A percentile compares a stretch with the other conserved stretches of the same genome.
phyloP scores from a whole-genome alignment of 2,888 invertebrate genomes.

The Sinhomidia bicolor region DNA sequence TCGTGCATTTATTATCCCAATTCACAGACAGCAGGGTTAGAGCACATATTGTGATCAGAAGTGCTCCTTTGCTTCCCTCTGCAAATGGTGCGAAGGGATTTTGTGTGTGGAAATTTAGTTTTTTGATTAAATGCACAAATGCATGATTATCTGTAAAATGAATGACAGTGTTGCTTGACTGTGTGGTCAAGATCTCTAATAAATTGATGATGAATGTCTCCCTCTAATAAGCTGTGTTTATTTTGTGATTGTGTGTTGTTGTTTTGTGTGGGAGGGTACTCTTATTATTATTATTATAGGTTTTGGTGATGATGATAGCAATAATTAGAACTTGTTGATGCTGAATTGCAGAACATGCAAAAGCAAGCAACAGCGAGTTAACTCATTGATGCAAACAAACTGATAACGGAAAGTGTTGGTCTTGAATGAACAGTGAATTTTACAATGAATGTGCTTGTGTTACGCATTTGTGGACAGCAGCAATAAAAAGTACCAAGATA shows the following conservation, averaged over 20 bases:
- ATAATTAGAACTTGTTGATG: conserved; percentile 21
- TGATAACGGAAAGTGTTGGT: conserved; percentile 46
- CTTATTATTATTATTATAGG: conserved; percentile 33
- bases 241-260: conserved; percentile 33
- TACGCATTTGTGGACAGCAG: background rate
- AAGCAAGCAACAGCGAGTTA: conserved; percentile 1
- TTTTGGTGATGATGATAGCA: conserved; percentile 35
- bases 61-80: background rate
- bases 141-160: background rate
- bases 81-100: background rate
- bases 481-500: background rate
- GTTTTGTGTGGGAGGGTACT: conserved; percentile 43
- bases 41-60: background rate
- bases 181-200: background rate
- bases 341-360: conserved; percentile 5
- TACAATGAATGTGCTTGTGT: background rate
- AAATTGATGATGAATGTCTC: conserved; percentile 18
- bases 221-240: conserved; percentile 11
- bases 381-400: conserved; percentile 39
- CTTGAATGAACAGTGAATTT: conserved; percentile 17
- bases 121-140: background rate
- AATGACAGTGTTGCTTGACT: conserved; percentile 1
- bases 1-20: background rate
- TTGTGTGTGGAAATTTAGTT: background rate
- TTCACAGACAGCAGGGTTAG: background rate